Percentiles rank a stretch among this genome's conserved stretches.
These are phyloP conservation scores for Plotosus lineatus DNA, from an alignment of 2,113 vertebrate genomes.

Conservation along the genomic window DNA sequence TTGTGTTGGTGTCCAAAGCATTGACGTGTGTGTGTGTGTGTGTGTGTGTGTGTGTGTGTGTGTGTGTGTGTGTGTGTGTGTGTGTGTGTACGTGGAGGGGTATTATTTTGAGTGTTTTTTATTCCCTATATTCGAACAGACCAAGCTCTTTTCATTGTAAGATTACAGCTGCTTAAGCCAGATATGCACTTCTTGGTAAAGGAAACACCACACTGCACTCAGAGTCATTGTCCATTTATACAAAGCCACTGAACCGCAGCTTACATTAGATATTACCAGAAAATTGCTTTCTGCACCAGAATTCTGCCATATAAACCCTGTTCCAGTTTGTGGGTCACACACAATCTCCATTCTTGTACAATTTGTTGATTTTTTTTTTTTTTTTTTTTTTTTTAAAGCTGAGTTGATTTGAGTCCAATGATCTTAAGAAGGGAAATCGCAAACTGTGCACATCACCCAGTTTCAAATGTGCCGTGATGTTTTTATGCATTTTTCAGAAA, in stretches of 20 bases:
- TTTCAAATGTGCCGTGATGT: constrained; percentile 5
- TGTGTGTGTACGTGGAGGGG: constrained; percentile 11
- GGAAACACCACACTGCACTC: constrained; percentile 23
- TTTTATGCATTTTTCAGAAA: constrained; percentile 21
- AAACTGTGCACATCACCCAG: neutral
- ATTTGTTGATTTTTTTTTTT: neutral
- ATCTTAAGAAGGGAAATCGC: neutral
- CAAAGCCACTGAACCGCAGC: neutral
- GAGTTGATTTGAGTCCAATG: neutral
- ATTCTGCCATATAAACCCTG: neutral
- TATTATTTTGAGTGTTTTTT: constrained; percentile 52
- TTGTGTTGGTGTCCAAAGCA: constrained; percentile 28
- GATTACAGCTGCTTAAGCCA: constrained; percentile 34
- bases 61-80: constrained; percentile 34
- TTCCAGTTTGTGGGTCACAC: neutral
- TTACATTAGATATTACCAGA: neutral
- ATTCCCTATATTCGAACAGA: constrained; percentile 42
- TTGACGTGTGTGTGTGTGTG: constrained; percentile 37
- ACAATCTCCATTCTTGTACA: neutral
- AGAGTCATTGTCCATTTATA: constrained; percentile 4
- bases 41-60: constrained; percentile 30
- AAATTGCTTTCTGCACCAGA: constrained; percentile 3
- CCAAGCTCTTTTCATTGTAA: constrained; percentile 35
- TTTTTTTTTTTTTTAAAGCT: too few species aligned
- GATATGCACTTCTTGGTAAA: constrained; percentile 36